A percentile compares a stretch with the other conserved stretches of the same genome.
Conservation (phyloP, 2,797 vertebrate genomes). For the Psittacula echo region DNA sequence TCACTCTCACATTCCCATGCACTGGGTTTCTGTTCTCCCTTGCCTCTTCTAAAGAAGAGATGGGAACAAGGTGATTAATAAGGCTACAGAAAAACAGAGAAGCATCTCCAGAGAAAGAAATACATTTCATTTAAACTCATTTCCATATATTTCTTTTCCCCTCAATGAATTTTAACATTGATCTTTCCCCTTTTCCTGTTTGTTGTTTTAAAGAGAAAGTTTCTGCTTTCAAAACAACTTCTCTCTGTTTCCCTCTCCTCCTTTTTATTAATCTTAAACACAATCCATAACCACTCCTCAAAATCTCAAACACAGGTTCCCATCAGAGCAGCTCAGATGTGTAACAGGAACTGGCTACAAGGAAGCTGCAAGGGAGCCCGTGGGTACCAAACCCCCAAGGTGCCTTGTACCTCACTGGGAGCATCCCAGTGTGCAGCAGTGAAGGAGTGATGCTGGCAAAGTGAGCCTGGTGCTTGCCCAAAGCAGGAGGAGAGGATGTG, state of each 20-base stretch:
- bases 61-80: constrained; percentile 1
- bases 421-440: background rate
- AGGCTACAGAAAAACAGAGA: constrained; percentile 17
- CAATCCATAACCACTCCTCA: too few relatives aligned
- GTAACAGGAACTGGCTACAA: background rate
- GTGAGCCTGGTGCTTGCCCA: rapidly evolving
- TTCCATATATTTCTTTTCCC: background rate
- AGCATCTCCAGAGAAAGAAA: constrained; percentile 25
- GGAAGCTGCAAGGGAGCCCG: background rate
- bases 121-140: background rate
- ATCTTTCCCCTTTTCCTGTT: background rate
- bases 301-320: background rate
- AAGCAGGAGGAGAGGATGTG: background rate
- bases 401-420: background rate
- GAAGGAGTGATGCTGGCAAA: background rate
- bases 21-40: background rate
- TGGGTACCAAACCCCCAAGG: background rate
- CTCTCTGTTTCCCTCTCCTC: background rate
- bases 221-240: constrained; percentile 15
- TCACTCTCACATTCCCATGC: background rate
- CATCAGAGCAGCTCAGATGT: background rate
- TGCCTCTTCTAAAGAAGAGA: background rate
- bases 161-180: background rate
- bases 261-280: background rate
- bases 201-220: background rate